Conservation (phyloP, 1,140 invertebrate genomes). For the Samia ricini region DNA sequence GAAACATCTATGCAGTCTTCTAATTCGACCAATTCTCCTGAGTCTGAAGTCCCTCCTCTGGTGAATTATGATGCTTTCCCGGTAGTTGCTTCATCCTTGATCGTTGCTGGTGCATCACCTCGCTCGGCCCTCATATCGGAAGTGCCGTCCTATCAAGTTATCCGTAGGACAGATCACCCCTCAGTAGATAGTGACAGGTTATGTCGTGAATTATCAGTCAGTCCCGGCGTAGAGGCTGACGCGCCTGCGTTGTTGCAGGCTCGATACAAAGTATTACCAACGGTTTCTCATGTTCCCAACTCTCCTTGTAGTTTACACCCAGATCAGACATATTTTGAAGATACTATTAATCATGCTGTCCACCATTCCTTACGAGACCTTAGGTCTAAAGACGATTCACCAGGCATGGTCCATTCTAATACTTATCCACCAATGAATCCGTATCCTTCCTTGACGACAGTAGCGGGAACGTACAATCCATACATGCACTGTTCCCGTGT, state of each 20-base stretch:
- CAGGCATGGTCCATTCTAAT: constrained; percentile 62
- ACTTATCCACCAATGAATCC: constrained; percentile 65
- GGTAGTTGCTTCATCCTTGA: constrained; percentile 27
- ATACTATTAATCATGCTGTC: constrained; percentile 26
- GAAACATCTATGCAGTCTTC: constrained; percentile 68
- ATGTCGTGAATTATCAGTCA: constrained; percentile 51
- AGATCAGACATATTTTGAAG: constrained; percentile 47
- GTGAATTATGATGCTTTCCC: constrained; percentile 66
- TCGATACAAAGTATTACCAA: constrained; percentile 64
- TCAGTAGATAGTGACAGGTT: constrained; percentile 40
- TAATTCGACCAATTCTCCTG: constrained; percentile 61
- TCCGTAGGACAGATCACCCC: constrained; percentile 44
- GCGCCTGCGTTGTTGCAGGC: constrained; percentile 69
- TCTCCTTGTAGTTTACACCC: constrained; percentile 65
- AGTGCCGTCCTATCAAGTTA: constrained; percentile 56
- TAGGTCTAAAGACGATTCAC: constrained; percentile 45
- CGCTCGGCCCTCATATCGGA: constrained; percentile 47
- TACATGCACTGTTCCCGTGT: constrained; percentile 56
- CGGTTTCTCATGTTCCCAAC: constrained; percentile 68
- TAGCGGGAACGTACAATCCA: constrained; percentile 68
- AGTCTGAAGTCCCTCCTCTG: constrained; percentile 59
- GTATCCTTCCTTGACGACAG: constrained; percentile 64
- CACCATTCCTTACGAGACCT: constrained; percentile 54
- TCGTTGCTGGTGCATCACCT: constrained; percentile 24
- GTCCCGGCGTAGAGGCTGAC: constrained; percentile 52